Conservation (phyloP, 2,113 vertebrate genomes). For the Neomonachus schauinslandi region DNA sequence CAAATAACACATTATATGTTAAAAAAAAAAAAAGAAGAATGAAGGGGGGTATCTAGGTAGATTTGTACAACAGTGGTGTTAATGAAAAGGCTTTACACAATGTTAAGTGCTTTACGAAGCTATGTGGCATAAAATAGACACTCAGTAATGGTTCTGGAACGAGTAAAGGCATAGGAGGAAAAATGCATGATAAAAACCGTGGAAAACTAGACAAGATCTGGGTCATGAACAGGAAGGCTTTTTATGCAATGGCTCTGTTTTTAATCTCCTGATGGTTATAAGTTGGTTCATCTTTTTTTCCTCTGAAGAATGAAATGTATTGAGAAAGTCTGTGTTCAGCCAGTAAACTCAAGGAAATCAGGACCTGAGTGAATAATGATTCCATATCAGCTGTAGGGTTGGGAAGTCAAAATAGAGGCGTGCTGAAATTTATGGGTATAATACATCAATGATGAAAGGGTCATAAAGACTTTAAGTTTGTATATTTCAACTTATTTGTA, state of each 20-base stretch:
- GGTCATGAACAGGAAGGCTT: neutral
- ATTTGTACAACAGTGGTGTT: neutral
- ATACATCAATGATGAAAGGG: neutral
- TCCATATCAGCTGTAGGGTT: neutral
- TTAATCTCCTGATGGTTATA: neutral
- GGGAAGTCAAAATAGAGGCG: neutral
- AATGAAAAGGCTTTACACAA: conserved; percentile 22
- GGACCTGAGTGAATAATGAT: neutral
- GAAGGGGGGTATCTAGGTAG: neutral
- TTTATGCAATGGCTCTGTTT: neutral
- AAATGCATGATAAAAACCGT: neutral
- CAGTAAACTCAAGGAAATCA: neutral
- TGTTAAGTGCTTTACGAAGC: neutral
- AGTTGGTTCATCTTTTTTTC: neutral
- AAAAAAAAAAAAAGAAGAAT: no score
- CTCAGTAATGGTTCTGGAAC: neutral
- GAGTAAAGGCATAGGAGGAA: neutral
- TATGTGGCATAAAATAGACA: neutral
- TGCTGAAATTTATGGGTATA: neutral
- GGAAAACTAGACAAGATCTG: neutral
- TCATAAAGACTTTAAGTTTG: neutral
- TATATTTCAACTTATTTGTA: neutral
- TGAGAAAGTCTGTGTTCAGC: neutral
- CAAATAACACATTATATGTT: no score
- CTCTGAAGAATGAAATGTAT: neutral